Base-by-base conservation (phyloP, 2,113 vertebrate genomes). In the Cathartes aura region DNA sequence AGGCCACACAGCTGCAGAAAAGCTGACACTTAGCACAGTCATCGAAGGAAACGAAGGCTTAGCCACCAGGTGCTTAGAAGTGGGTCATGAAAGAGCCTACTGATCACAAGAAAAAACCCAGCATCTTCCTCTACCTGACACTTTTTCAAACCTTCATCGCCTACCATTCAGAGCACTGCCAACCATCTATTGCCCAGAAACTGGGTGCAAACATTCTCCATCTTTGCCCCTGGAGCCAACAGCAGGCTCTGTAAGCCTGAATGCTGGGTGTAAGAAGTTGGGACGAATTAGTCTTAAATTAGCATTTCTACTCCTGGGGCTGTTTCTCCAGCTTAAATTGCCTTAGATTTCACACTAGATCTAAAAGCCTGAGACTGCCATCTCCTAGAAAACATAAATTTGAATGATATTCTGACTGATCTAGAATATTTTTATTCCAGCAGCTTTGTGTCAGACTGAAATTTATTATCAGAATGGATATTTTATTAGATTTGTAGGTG, bases 401-500 rank as follows among this genome's bases (percentile, higher is more conserved):
- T 53, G 26, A 86, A 13, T 43, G 13, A 67, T 82, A 79, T 56
- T 63, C 52, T 86, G 23, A 60, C 40, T 47, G 36, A 89, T 43
- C 20, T 52, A 43, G 59, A 82, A 27, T n/a, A 62, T 23, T 93
- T 87, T 62, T 20, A 78, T 66, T 78, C 38, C 18, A 62, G 17
- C 16, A 58, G 64, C 18, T 91, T 73, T 67, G 50, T 66, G 38
- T 56, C 47, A 80, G n/a, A 59, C 38, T 50, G 15, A 89, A 91
- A 87, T 70, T 73, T 83, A 62, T 89, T 76, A 87, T 34, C 47
- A 78, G 38, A 89, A 70, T 36, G 12, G 40, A 11, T 66, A 67
- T 88, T 87, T 62, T 56, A 71, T 78, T 91, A 58, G 76, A 50
- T 73, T 87, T 78, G 10, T 84, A 95, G 68, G 68, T 91, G n/a